Percentiles rank a stretch among this genome's conserved stretches.
phyloP scores from a whole-genome alignment of 2,797 vertebrate species.

The Euphonia xanthogaster region DNA sequence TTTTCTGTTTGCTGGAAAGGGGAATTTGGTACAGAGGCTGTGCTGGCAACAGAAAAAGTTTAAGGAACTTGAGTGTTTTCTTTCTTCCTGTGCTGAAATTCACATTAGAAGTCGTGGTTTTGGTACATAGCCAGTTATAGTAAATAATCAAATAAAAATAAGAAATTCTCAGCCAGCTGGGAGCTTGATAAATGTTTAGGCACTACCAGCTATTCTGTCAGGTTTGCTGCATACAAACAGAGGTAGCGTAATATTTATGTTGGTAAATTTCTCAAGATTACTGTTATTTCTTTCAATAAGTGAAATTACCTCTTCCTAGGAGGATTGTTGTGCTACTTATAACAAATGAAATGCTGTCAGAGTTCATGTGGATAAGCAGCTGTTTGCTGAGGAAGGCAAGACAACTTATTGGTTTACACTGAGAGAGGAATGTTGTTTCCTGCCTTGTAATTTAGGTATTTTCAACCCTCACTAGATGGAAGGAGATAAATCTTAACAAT shows the following conservation, averaged over 20 bases:
- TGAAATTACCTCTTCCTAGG: background rate
- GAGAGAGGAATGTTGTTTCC: background rate
- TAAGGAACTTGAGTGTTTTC: background rate
- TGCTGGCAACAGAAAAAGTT: background rate
- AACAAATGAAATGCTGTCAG: background rate
- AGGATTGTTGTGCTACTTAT: background rate
- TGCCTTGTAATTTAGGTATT: background rate
- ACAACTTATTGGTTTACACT: background rate
- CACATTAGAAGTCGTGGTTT: background rate
- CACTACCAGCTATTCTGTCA: background rate
- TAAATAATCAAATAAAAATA: background rate
- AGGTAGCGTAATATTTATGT: background rate
- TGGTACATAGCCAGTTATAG: background rate
- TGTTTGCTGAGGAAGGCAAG: background rate
- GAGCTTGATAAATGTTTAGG: background rate
- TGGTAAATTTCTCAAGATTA: background rate
- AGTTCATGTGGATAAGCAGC: background rate
- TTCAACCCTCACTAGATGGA: background rate
- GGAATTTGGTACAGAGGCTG: background rate
- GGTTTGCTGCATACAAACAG: background rate
- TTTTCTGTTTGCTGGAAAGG: conserved; percentile 1
- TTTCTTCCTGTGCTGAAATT: conserved; percentile 13
- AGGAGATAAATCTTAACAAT: background rate
- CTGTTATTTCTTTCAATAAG: background rate
- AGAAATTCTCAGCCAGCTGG: background rate